Conservation (phyloP, 2,113 vertebrate genomes). For the Varanus salvator region DNA sequence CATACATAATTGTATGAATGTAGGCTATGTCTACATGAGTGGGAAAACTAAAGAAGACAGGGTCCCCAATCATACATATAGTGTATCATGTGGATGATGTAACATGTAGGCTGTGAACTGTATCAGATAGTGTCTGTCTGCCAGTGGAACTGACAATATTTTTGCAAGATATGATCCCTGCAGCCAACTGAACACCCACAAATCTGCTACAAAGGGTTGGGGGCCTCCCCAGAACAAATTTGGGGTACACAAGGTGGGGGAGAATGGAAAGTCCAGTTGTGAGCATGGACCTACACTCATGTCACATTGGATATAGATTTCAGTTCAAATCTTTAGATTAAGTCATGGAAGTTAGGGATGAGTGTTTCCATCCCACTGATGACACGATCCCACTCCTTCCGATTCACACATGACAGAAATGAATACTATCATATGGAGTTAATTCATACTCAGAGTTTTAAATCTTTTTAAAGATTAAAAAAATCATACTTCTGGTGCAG, state of each 20-base stretch:
- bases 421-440: neutral
- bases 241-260: too few species aligned
- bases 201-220: too few species aligned
- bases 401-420: neutral
- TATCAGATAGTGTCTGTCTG: too few species aligned
- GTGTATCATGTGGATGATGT: neutral
- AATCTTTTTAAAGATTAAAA: neutral
- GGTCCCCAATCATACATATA: neutral
- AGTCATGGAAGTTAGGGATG: neutral
- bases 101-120: neutral
- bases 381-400: neutral
- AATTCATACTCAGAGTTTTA: neutral
- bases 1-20: neutral
- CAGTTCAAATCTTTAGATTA: neutral
- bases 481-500: neutral
- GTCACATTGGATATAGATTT: neutral
- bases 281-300: too few species aligned
- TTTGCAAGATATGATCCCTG: too few species aligned
- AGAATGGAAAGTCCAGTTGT: too few species aligned
- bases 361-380: neutral
- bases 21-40: neutral
- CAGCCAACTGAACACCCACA: too few species aligned
- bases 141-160: too few species aligned
- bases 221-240: too few species aligned
- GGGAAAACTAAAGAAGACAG: neutral